A percentile compares a stretch with the other conserved stretches of the same genome.
Evolutionary conservation across 2,113 vertebrate species (phyloP).

Genomic region (Circaetus cinerascens): DNA sequence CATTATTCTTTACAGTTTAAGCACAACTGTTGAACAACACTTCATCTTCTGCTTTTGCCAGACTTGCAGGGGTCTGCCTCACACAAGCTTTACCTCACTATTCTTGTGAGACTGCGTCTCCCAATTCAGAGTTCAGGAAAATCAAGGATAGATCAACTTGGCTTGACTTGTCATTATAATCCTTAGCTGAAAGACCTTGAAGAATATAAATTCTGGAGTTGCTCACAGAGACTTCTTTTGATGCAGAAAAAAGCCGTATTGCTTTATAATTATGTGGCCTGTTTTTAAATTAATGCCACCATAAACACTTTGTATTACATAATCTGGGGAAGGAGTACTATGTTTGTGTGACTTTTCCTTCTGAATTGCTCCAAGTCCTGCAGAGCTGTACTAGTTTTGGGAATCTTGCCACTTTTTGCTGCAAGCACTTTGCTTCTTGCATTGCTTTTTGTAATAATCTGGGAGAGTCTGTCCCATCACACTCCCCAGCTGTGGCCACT

Average conservation of each 20-base stretch:
- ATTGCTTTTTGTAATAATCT: neutral
- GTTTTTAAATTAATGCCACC: neutral
- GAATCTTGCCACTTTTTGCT: neutral
- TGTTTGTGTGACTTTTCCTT: neutral
- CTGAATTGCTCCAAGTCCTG: neutral
- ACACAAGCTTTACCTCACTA: accelerated
- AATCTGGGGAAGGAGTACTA: neutral
- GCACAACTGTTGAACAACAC: neutral
- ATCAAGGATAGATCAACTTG: neutral
- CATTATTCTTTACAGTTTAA: neutral
- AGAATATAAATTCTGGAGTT: neutral
- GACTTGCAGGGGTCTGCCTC: neutral
- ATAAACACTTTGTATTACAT: neutral
- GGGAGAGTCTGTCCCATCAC: neutral
- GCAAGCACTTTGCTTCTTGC: accelerated
- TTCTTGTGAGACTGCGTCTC: neutral
- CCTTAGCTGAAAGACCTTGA: neutral
- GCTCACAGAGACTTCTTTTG: neutral
- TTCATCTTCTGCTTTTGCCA: neutral
- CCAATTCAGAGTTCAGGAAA: neutral
- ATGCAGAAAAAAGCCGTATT: neutral
- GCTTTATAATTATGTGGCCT: accelerated
- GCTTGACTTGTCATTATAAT: neutral
- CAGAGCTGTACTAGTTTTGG: neutral
- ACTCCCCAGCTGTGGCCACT: neutral